Percentiles rank a stretch among this genome's conserved stretches.
Conservation (phyloP, 2,888 invertebrate genomes). For the Heliconius aoede region DNA sequence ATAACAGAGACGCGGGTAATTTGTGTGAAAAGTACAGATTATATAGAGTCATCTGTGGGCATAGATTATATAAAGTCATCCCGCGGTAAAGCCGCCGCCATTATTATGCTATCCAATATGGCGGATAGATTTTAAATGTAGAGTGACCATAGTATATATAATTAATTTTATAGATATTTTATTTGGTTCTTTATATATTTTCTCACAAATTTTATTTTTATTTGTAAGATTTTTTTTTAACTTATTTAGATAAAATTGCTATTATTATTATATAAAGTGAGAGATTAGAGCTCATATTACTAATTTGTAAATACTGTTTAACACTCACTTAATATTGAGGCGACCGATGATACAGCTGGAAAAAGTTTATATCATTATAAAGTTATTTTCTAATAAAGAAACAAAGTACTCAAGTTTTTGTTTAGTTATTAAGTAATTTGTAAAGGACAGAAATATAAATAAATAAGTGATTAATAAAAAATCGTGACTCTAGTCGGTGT, state of each 20-base stretch:
- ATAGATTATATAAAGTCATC: constrained; percentile 81
- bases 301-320: too few species aligned
- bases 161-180: background rate
- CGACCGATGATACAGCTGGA: background rate
- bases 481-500: constrained; percentile 1
- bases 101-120: constrained; percentile 73
- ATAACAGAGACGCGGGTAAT: constrained; percentile 51
- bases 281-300: background rate
- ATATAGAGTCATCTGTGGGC: constrained; percentile 78
- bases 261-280: background rate
- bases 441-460: background rate
- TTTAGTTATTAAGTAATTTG: background rate
- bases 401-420: background rate
- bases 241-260: background rate
- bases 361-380: background rate
- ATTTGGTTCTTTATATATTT: background rate
- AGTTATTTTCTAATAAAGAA: background rate
- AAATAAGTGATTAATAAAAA: constrained; percentile 1
- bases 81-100: constrained; percentile 67
- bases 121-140: constrained; percentile 61
- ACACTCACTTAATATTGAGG: too few species aligned
- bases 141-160: constrained; percentile 43
- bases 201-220: background rate
- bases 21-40: constrained; percentile 68
- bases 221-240: background rate